These are phyloP conservation scores for Macropis europaea DNA, from an alignment of 2,888 invertebrate genomes.

Conservation along the genomic window DNA sequence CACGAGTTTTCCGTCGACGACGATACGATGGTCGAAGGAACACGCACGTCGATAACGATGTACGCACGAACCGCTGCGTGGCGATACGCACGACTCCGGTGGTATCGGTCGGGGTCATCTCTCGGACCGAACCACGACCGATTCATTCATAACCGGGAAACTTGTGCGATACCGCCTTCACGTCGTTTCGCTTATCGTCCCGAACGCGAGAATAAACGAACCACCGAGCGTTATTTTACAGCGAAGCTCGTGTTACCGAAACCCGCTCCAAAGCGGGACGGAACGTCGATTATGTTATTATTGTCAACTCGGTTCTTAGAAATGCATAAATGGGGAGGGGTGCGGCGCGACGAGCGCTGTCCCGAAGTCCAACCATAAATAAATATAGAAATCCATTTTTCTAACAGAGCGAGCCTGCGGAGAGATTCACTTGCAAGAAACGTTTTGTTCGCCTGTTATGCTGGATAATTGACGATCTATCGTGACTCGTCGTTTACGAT, in stretches of 20 bases:
- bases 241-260: neutral
- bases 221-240: constrained; percentile 1
- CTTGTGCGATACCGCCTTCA: constrained; percentile 42
- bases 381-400: neutral
- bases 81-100: constrained; percentile 40
- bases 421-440: no score
- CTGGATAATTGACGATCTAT: no score
- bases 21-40: neutral
- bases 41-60: constrained; percentile 32
- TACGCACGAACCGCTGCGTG: constrained; percentile 32
- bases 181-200: constrained; percentile 30
- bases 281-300: no score
- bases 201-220: constrained; percentile 5
- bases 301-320: no score
- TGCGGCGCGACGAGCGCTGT: no score
- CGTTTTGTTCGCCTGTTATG: no score
- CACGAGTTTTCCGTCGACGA: neutral
- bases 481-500: no score
- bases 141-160: constrained; percentile 57
- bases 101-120: constrained; percentile 52
- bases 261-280: no score
- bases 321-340: no score
- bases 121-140: constrained; percentile 36
- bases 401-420: no score
- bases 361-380: neutral